Conservation (phyloP, 2,113 vertebrate genomes). For the Burhinus bistriatus region DNA sequence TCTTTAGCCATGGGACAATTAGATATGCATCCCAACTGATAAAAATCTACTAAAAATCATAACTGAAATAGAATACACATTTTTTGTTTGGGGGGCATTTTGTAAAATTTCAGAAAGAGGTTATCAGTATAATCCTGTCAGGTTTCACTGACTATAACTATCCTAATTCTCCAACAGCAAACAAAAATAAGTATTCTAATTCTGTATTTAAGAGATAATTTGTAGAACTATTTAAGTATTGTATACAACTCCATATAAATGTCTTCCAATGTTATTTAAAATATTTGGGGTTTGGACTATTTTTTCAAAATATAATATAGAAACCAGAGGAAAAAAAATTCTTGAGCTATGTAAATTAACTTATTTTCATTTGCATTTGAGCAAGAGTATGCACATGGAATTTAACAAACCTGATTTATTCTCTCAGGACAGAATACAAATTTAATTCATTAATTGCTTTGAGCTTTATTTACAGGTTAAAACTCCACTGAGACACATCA, state of each 20-base stretch:
- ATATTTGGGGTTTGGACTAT: background rate
- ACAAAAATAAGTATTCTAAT: background rate
- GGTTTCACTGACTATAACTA: background rate
- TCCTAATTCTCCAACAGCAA: background rate
- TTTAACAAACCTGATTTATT: background rate
- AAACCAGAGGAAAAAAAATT: background rate
- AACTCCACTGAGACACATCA: conserved; percentile 27
- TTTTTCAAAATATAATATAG: background rate
- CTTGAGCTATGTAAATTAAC: background rate
- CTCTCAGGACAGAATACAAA: conserved; percentile 34
- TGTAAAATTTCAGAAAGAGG: background rate
- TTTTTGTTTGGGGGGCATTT: background rate
- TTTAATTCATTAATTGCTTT: conserved; percentile 54
- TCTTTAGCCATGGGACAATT: background rate
- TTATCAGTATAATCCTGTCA: background rate
- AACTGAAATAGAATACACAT: background rate
- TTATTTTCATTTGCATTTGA: conserved; percentile 12
- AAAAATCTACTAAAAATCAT: background rate
- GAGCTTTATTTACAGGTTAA: conserved; percentile 42
- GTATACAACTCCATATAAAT: background rate
- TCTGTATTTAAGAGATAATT: background rate
- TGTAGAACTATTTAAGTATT: background rate
- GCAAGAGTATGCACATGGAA: background rate
- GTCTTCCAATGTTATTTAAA: background rate
- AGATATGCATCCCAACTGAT: background rate